Evolutionary conservation across 2,797 vertebrate genomes (phyloP), one percentile per base, ranked within the genome.

Genomic region (Tamandua tetradactyla): DNA sequence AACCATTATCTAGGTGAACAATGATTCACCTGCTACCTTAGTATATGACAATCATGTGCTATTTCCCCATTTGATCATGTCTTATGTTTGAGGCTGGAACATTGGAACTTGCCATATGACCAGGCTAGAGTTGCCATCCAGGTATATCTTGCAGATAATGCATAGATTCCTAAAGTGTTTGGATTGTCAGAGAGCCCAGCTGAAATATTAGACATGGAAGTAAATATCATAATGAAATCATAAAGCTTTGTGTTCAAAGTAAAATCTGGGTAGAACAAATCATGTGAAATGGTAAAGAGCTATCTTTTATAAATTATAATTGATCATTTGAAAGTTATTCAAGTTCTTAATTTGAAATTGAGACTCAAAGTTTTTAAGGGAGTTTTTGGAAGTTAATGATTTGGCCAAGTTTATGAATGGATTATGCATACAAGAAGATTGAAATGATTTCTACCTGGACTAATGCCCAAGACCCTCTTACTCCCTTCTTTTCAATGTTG

Each of bases 401-500:
- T 82, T 96, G 81, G 42, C 76, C 55, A 79, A 37, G 82, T 96
- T 93, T 87, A 64, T 95, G 87, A 95, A 59, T 59, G 82, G 40
- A 68, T 92, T 91, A 96, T 94, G 9, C 72, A 66, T 90, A 52
- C 27, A 79, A 44, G 25, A 92, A 96, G 75, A 93, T 62, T 92
- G 44, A 25, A 93, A 94, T 96, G 80, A 49, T 55, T 92, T 95
- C 55, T 71, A 40, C 8, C 82, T 95, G 71, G 32, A 71, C 79
- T 95, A 84, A 83, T 94, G 92, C 66, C 69, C 72, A 90, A 74
- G 95, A 69, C 23, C 11, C 27, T 71, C 59, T 89, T 42, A 35
- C 55, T 96, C 37, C 72, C 49, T 69, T 93, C 92, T 94, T 62
- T 84, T 89, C n/a, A n/a, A n/a, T n/a, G 59, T 94, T 92, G 62